Base-by-base conservation (phyloP, 2,888 invertebrate genomes). In the Chirona hameri region DNA sequence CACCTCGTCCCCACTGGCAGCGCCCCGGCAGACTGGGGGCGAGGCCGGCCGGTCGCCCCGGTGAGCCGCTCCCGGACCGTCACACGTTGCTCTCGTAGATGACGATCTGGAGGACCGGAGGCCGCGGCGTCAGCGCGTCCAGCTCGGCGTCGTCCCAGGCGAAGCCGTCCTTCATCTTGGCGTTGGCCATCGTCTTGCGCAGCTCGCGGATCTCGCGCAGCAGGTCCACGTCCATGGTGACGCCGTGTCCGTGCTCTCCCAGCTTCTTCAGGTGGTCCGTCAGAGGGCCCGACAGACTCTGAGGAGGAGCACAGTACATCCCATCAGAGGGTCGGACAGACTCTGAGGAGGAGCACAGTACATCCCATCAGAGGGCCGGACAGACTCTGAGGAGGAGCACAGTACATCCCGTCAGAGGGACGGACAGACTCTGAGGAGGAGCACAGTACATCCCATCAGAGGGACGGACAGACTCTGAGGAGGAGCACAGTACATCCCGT, bases 221-320 rank as follows among this genome's bases (percentile, higher is more conserved):
- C 18, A 85, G 80, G 60, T 84, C 83, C n/a, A 85, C 83, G 81
- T 85, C 85, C 55, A 85, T 83, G 39, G 83, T 83, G 69, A 85
- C 72, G 48, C 84, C 39, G 24, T 83, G 82, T 4, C 84, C 84
- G 29, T 84, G 83, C 29, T 85, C 83, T 2, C 85, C 85, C 31
- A 85, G 82, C 46, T 83, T 82, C 46, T 81, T 79, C 46, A 85
- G 82, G 29, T 84, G 84, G 5, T 85, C 84, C 1, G 85, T 84
- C 79, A 85, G 82, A 2, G 85, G 85, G 1, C 85, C 85, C 0
- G 84, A 84, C 31, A 85, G 60, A 80, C 80, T 80, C 80, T 80
- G 80, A 14, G 52, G 52, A 52, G 52, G 52, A 52, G 12, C 52
- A 52, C n/a, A 12, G 52, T 52, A 48, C 48, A 48, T 7, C 48